phyloP scores from a whole-genome alignment of 2,797 vertebrate species.

The Bradypodion pumilum region DNA sequence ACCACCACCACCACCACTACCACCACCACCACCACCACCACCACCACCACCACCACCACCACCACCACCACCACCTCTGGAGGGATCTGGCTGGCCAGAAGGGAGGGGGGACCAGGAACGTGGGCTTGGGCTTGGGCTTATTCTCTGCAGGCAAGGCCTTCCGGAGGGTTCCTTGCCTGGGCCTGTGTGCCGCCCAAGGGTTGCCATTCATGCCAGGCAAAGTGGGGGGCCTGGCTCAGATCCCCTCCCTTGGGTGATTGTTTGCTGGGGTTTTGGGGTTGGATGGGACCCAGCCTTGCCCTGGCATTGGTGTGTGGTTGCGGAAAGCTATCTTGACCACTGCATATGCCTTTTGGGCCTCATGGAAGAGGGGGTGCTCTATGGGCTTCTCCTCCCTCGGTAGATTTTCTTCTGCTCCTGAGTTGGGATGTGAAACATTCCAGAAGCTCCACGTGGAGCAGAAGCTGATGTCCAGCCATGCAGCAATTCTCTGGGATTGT shows the following conservation, averaged over 20 bases:
- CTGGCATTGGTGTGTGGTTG: not conserved
- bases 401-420: not conserved
- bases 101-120: too few species aligned
- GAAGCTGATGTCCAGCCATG: not conserved
- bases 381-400: not conserved
- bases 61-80: too few species aligned
- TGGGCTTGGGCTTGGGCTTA: too few species aligned
- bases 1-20: too few species aligned
- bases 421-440: not conserved
- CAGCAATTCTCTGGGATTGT: not conserved
- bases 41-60: rapidly evolving
- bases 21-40: too few species aligned
- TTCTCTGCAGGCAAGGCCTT: not conserved
- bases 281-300: not conserved
- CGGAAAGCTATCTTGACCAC: not conserved
- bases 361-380: too few species aligned
- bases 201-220: not conserved
- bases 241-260: not conserved
- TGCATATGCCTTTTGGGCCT: not conserved
- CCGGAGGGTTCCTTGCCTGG: not conserved
- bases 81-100: not conserved
- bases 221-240: not conserved
- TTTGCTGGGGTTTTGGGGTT: not conserved
- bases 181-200: not conserved
- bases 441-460: not conserved